A percentile compares a stretch with the other conserved stretches of the same genome.
phyloP scores from a whole-genome alignment of 2,888 invertebrate species.

The Terebella lapidaria region DNA sequence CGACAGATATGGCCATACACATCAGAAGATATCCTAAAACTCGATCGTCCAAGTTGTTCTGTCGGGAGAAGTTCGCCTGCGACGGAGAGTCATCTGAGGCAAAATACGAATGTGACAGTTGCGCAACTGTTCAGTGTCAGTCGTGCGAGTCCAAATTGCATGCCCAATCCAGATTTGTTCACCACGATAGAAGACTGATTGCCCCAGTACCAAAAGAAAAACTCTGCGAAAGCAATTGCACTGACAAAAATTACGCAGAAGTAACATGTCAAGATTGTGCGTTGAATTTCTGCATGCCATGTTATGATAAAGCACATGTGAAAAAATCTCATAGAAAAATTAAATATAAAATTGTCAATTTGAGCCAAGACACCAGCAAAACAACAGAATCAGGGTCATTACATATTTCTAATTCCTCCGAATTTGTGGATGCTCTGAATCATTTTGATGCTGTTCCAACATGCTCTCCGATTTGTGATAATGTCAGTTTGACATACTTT shows the following conservation, averaged over 20 bases:
- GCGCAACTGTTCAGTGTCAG: slow-evolving; percentile 48
- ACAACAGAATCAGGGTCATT: background rate
- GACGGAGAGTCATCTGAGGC: slow-evolving; percentile 39
- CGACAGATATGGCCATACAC: background rate
- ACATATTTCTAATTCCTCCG: background rate
- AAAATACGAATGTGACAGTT: slow-evolving; percentile 43
- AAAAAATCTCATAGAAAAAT: background rate
- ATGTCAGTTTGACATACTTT: slow-evolving; percentile 39
- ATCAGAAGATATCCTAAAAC: slow-evolving; percentile 23
- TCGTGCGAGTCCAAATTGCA: slow-evolving; percentile 48
- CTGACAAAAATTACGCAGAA: slow-evolving; percentile 48
- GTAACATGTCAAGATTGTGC: slow-evolving; percentile 46
- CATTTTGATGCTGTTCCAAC: slow-evolving; percentile 28
- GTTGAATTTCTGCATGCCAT: slow-evolving; percentile 43
- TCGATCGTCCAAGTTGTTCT: slow-evolving; percentile 37
- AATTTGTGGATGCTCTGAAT: background rate
- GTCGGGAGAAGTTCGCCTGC: slow-evolving; percentile 46
- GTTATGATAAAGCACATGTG: slow-evolving; percentile 39
- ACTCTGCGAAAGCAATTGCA: slow-evolving; percentile 45
- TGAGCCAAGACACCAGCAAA: background rate
- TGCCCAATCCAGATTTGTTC: slow-evolving; percentile 33
- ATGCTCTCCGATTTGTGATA: slow-evolving; percentile 30
- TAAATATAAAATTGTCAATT: background rate
- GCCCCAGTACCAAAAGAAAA: slow-evolving; percentile 33
- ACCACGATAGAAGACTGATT: slow-evolving; percentile 42